Evolutionary conservation across 2,888 invertebrate species (phyloP), one percentile per base, ranked within the genome.

Genomic region (Yponomeuta cagnagella): DNA sequence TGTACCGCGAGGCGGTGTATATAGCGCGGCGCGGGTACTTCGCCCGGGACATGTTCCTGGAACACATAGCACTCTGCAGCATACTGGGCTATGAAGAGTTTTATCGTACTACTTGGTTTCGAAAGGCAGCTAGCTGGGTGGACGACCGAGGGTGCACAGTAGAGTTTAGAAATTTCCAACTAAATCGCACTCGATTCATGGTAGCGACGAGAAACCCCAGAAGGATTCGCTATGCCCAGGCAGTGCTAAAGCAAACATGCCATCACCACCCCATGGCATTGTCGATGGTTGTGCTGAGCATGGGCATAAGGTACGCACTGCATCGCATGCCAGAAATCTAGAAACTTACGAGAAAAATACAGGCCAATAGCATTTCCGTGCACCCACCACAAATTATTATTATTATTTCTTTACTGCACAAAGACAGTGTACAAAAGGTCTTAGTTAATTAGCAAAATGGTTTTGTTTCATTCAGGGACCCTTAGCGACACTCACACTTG

Each of bases 1-100:
- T 80, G 79, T 80, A 78, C 73, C 75, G 80, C 1, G 81, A 81
- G 71, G 71, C 77, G 0, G 79, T 81, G 1, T 81, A 81, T 70
- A 52, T 81, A 4, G 78, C 78, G 2, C 75, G 79, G 6, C 72
- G 77, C 5, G 79, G 80, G 5, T 80, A 72, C 72, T 81, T 79
- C 71, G 73, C 75, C 2, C 75, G 78, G 63, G 81, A 80, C 70
- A 48, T 80, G 5, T 80, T 78, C 69, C 73, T 80, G 71, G 79
- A 81, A 71, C 79, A 80, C 66, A 58, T 48, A 12, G 75, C 76
- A 2, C 73, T 80, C 0, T 80, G 79, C 48, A 72, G 71, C 2
- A 30, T 79, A 63, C 69, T 77, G 37, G 80, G 80, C 2, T 79
- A 78, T 70, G 75, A 77, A 69, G 79, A 80, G 70, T 80, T 80